Evolutionary conservation across 2,888 invertebrate genomes (phyloP).

Genomic region (Zaprionus lineosus): DNA sequence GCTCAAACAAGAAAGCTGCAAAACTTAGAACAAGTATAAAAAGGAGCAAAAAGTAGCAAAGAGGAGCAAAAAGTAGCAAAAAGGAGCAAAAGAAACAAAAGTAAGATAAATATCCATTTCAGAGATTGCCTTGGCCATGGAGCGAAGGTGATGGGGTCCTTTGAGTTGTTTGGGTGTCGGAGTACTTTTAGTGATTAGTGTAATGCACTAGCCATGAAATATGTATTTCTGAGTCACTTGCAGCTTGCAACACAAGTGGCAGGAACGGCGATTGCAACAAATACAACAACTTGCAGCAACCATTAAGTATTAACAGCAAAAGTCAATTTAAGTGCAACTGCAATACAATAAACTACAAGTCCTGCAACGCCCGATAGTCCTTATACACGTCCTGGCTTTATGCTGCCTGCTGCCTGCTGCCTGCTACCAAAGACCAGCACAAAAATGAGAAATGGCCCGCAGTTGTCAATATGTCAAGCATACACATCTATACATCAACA

Average conservation of each 20-base stretch:
- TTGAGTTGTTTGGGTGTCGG: constrained; percentile 1
- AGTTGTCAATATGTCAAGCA: constrained; percentile 63
- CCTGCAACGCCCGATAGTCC: neutral
- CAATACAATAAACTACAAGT: constrained; percentile 32
- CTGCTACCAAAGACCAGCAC: too few relatives aligned
- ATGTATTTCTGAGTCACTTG: constrained; percentile 17
- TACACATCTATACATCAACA: neutral
- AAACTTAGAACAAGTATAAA: constrained; percentile 6
- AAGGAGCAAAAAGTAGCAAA: constrained; percentile 28
- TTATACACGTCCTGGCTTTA: constrained; percentile 2
- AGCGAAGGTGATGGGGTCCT: too few relatives aligned
- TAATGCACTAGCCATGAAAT: constrained; percentile 60
- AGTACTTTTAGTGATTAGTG: constrained; percentile 60
- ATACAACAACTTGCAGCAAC: too few relatives aligned
- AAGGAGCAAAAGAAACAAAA: constrained; percentile 12
- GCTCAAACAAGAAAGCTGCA: too few relatives aligned
- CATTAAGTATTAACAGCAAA: constrained; percentile 58
- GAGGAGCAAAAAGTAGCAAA: constrained; percentile 15
- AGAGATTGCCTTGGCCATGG: constrained; percentile 57
- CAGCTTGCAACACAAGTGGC: constrained; percentile 20
- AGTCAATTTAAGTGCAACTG: constrained; percentile 53
- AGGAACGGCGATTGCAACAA: constrained; percentile 2
- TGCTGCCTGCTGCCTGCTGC: too few relatives aligned
- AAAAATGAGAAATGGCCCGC: constrained; percentile 33
- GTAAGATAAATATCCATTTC: constrained; percentile 65